These are phyloP conservation scores for Oryzias curvinotus DNA, from an alignment of 2,113 vertebrate species.

Conservation along the genomic window DNA sequence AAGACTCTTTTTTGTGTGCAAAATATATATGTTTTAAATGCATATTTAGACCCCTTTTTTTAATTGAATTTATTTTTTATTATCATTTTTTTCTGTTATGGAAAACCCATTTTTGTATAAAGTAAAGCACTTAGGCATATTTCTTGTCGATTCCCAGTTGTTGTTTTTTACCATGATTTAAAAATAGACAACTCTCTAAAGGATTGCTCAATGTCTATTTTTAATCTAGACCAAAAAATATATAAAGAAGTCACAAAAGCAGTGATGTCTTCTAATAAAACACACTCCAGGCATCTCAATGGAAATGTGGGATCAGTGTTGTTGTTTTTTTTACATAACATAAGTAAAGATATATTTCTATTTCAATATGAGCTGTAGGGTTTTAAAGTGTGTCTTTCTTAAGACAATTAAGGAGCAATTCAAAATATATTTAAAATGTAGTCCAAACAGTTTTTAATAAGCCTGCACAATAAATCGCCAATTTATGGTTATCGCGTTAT, in stretches of 20 bases:
- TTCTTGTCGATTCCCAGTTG: slow-evolving; percentile 28
- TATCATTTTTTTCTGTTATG: neutral
- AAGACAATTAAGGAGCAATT: no score
- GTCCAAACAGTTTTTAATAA: no score
- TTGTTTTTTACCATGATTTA: slow-evolving; percentile 23
- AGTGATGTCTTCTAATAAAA: slow-evolving; percentile 20
- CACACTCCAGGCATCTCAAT: slow-evolving; percentile 1
- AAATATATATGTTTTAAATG: no score
- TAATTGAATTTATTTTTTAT: neutral
- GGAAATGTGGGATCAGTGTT: neutral
- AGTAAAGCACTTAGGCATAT: slow-evolving; percentile 11
- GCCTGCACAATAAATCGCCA: no score
- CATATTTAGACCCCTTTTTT: neutral
- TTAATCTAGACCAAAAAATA: slow-evolving; percentile 34
- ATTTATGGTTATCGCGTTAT: no score
- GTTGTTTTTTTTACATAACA: no score
- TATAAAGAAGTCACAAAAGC: slow-evolving; percentile 32
- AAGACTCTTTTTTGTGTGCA: no score
- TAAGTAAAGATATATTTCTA: no score
- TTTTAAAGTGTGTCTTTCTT: no score
- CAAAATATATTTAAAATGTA: no score
- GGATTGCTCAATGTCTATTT: slow-evolving; percentile 47
- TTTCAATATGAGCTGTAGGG: no score
- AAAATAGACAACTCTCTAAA: slow-evolving; percentile 52
- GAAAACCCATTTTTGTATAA: neutral